Base-by-base conservation (phyloP, 2,113 vertebrate species). In the Heterocephalus glaber region DNA sequence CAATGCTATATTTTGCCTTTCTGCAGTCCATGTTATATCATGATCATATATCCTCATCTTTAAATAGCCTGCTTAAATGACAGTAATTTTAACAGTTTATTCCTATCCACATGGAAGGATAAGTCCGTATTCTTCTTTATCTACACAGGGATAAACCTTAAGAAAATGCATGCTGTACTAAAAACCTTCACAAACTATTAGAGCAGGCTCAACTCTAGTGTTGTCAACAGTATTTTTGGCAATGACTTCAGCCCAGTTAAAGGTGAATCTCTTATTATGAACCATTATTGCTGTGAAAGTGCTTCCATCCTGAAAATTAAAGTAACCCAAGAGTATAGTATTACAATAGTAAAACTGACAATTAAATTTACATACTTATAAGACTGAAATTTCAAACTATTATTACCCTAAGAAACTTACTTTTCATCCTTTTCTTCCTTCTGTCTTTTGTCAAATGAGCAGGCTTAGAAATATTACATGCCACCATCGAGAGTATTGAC, bases 251-350 rank as follows among this genome's bases (percentile, higher is more conserved):
- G 61, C 56, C 56, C 20, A 38, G 13, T 80, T 79, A 89, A 49
- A 84, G 56, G 54, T 65, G 49, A 91, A 58, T 44, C 28, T 96
- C 38, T 84, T 80, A 82, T 24, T 38, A 33, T 17, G 19, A 65
- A 76, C 56, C 9, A 74, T 17, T 54, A 74, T 49, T 41, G 35
- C n/a, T 52, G 35, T 9, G 58, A 52, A 90, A 52, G 28, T 13
- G 33, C 33, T 63, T 96, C 90, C 65, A 90, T 44, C 35, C 77
- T 72, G 16, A 95, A 82, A 94, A 87, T 12, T 44, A 77, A 84
- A 70, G 47, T 12, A 33, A 35, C 7, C 1, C 5, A 65, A 54
- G 7, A 66, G 49, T 22, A 44, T 1, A n/a, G 44, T 24, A 41
- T 63, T 65, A 44, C 3, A 66, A 9, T 0, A 17, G 35, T 33